Evolutionary conservation across 2,888 invertebrate species (phyloP).

Genomic region (Drosophila peninsularis): DNA sequence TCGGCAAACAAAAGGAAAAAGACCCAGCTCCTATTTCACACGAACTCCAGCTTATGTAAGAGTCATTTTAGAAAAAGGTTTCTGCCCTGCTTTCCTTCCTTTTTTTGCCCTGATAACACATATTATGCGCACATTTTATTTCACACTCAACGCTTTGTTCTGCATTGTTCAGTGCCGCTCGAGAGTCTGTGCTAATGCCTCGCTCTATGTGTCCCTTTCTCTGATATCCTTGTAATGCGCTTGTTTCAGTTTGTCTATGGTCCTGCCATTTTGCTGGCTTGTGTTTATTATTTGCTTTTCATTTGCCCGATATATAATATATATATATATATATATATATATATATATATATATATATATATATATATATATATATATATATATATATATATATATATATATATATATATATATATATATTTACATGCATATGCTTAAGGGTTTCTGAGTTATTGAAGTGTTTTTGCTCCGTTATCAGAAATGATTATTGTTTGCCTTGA

Average conservation of each 20-base stretch:
- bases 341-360: constrained; percentile 41
- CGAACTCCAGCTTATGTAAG: constrained; percentile 47
- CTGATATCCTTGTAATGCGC: constrained; percentile 77
- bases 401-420: background rate
- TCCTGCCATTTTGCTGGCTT: constrained; percentile 66
- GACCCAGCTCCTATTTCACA: constrained; percentile 49
- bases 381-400: background rate
- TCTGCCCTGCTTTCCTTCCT: background rate
- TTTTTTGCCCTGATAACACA: constrained; percentile 47
- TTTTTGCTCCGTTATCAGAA: constrained; percentile 24
- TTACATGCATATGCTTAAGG: constrained; percentile 49
- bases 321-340: constrained; percentile 16
- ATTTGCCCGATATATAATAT: constrained; percentile 62
- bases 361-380: background rate
- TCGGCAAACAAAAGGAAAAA: constrained; percentile 1
- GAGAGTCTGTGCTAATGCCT: constrained; percentile 61
- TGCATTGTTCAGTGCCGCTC: constrained; percentile 30
- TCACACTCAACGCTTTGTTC: constrained; percentile 39
- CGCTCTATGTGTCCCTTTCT: constrained; percentile 12
- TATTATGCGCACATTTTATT: constrained; percentile 44
- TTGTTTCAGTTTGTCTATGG: constrained; percentile 67
- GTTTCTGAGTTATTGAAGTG: background rate
- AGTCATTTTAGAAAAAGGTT: constrained; percentile 29
- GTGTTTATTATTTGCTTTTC: constrained; percentile 66
- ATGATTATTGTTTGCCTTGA: constrained; percentile 29